phyloP scores from a whole-genome alignment of 2,888 invertebrate species.

The Prosapia bicincta region DNA sequence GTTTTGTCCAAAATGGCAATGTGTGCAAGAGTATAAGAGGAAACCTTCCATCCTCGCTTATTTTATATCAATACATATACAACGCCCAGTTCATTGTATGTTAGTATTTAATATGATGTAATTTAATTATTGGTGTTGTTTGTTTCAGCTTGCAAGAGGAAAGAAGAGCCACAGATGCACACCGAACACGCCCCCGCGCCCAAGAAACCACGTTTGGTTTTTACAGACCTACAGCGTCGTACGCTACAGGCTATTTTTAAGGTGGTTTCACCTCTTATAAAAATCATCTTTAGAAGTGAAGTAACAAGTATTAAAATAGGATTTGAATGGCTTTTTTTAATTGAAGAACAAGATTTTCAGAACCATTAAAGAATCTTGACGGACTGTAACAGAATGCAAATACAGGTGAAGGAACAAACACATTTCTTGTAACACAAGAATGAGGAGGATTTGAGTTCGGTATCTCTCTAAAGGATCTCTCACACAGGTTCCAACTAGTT shows the following conservation, averaged over 20 bases:
- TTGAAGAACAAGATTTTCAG: constrained; percentile 21
- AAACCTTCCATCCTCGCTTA: too few species aligned
- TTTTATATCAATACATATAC: too few species aligned
- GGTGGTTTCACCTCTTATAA: constrained; percentile 51
- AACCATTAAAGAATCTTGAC: not conserved
- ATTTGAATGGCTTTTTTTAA: constrained; percentile 3
- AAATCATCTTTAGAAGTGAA: not conserved
- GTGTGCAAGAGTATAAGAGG: too few species aligned
- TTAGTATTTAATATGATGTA: too few species aligned
- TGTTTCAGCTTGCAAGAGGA: constrained; percentile 86
- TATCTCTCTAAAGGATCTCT: constrained; percentile 13
- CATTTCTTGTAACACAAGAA: constrained; percentile 9
- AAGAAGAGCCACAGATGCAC: constrained; percentile 71
- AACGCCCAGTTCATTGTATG: too few species aligned
- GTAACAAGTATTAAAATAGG: not conserved
- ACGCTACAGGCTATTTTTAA: constrained; percentile 99
- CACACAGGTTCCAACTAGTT: not conserved
- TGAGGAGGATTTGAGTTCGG: constrained; percentile 14
- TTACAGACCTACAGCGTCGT: constrained; percentile 99
- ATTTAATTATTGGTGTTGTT: too few species aligned
- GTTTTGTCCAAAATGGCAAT: too few species aligned
- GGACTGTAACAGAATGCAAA: not conserved
- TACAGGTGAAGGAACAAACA: constrained; percentile 6
- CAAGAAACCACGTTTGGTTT: constrained; percentile 99
- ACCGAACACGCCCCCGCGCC: constrained; percentile 75